A percentile compares a stretch with the other conserved stretches of the same genome.
These are phyloP conservation scores for Spongilla lacustris DNA, from an alignment of 37 sponge, comb jelly and placozoan genomes.

Conservation along the genomic window DNA sequence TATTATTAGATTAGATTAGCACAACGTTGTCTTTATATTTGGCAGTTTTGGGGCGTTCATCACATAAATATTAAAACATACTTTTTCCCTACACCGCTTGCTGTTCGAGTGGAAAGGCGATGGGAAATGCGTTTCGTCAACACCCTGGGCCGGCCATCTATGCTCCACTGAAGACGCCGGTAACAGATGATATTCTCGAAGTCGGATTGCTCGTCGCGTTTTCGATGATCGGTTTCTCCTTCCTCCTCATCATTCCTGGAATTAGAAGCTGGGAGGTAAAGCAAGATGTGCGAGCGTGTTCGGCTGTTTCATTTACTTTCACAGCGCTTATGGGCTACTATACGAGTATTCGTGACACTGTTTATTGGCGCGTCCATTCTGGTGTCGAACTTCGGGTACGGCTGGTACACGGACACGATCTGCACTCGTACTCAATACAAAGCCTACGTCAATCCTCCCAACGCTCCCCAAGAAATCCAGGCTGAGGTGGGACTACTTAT, in stretches of 20 bases:
- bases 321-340: conserved; percentile 49
- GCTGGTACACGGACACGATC: conserved; percentile 55
- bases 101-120: not conserved
- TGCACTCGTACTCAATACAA: conserved; percentile 58
- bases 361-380: conserved; percentile 56
- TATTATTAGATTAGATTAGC: too few relatives aligned
- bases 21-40: too few relatives aligned
- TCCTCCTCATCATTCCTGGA: conserved; percentile 86
- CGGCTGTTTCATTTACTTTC: not conserved
- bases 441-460: conserved; percentile 24
- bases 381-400: conserved; percentile 37
- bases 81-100: too few relatives aligned
- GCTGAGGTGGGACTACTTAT: conserved; percentile 57
- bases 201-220: conserved; percentile 75
- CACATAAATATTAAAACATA: too few relatives aligned
- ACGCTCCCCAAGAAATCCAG: conserved; percentile 10
- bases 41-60: too few relatives aligned
- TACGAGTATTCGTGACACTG: conserved; percentile 52
- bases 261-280: conserved; percentile 86
- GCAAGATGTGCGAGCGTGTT: too few relatives aligned
- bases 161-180: conserved; percentile 62
- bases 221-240: conserved; percentile 76
- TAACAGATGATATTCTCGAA: conserved; percentile 78
- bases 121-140: conserved; percentile 89
- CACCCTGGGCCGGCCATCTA: conserved; percentile 84